Conservation (phyloP, 2,888 invertebrate species). For the Drosophila mayaguana region DNA sequence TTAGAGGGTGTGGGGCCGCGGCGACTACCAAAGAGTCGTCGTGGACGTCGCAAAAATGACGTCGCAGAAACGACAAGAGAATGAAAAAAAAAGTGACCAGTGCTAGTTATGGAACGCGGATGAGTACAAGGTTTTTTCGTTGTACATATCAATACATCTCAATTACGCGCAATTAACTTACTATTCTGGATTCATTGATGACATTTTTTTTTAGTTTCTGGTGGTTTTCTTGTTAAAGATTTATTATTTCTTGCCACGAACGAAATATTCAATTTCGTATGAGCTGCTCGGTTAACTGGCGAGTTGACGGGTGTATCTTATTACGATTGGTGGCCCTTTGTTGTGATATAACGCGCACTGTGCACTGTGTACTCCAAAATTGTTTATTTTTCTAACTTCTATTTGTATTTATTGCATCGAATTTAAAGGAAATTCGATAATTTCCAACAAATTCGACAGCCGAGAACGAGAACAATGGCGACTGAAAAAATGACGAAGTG, state of each 20-base stretch:
- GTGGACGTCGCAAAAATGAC: conserved; percentile 78
- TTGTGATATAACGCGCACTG: conserved; percentile 50
- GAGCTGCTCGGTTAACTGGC: conserved; percentile 47
- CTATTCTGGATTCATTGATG: conserved; percentile 93
- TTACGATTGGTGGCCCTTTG: conserved; percentile 38
- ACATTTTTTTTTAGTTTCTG: conserved; percentile 79
- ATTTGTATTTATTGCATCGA: conserved; percentile 63
- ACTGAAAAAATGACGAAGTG: conserved; percentile 80
- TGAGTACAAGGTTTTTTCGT: conserved; percentile 37
- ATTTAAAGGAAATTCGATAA: conserved; percentile 67
- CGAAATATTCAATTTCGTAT: conserved; percentile 73
- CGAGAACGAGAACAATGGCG: conserved; percentile 79
- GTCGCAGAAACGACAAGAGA: conserved; percentile 79
- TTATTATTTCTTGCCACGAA: conserved; percentile 71
- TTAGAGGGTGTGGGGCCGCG: conserved; percentile 52
- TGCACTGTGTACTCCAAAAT: conserved; percentile 46
- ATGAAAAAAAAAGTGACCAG: conserved; percentile 37
- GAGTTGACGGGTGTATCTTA: conserved; percentile 37
- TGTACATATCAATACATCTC: conserved; percentile 28
- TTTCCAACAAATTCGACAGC: conserved; percentile 76
- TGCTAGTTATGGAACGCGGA: conserved; percentile 65
- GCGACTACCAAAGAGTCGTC: conserved; percentile 58
- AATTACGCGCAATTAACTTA: conserved; percentile 86
- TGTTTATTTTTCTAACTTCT: conserved; percentile 64
- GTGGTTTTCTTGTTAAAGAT: conserved; percentile 50